Base-by-base conservation (phyloP, 1,140 invertebrate genomes). In the Asobara japonica region DNA sequence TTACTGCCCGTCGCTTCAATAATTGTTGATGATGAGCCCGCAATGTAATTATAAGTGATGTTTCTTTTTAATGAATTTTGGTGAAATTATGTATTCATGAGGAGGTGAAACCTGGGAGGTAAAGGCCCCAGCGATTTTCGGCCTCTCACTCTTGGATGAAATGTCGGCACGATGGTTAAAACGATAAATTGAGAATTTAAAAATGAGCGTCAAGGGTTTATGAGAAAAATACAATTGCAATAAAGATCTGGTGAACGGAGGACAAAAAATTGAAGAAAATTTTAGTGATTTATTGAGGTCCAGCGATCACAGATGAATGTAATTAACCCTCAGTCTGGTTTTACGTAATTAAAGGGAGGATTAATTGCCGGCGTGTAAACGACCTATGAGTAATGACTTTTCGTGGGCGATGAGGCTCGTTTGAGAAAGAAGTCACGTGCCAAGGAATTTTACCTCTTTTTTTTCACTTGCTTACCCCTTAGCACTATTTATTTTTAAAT, bases 371-470 rank as follows among this genome's bases (percentile, higher is more conserved):
- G 27, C 27, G 13, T 29, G 22, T 25, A 56, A 56, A 56, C 51
- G 51, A 56, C 61, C 61, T 31, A 64, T 64, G 61, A 64, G 18
- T 56, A 56, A 56, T 22, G 51, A 56, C 16, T 61, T 69, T 69
- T 62, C n/a, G 20, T 69, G 68, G 51, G 51, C 51, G 51, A 56
- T 56, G 51, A 27, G 11, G 51, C 51, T 56, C 51, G 25, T 56
- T 56, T 56, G 20, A 25, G 51, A 51, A 51, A 56, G 51, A 56
- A 56, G 51, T 56, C 51, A 56, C 51, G 51, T 56, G 51, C 51
- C 51, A 27, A 56, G n/a, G 51, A 56, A 56, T 56, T 56, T 1
- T 56, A 13, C 22, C n/a, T 18, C 45, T 56, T 56, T 27, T 25
- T 4, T 3, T 56, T 25, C 10, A 4, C 22, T 56, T 18, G 7